phyloP scores from a whole-genome alignment of 2,113 vertebrate species.

The Pogona vitticeps region DNA sequence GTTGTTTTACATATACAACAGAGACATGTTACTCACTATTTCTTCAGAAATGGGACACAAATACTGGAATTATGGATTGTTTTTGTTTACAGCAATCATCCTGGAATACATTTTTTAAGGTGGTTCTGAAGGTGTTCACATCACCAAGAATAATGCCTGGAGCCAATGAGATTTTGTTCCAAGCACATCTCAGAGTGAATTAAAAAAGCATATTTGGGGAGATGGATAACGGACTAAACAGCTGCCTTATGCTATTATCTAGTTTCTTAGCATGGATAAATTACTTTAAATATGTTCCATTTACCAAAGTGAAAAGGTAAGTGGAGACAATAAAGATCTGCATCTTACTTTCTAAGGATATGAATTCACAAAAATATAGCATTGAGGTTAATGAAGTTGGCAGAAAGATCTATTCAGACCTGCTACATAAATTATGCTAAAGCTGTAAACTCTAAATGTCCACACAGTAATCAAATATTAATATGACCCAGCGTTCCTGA shows the following conservation, averaged over 20 bases:
- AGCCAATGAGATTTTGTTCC: conserved; percentile 40
- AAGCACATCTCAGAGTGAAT: not conserved
- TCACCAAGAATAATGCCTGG: conserved; percentile 23
- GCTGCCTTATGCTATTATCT: not conserved
- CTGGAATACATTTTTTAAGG: conserved; percentile 16
- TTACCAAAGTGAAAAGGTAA: conserved; percentile 30
- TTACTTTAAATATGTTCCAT: conserved; percentile 19
- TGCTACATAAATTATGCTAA: not conserved
- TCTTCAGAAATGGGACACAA: not conserved
- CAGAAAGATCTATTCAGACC: conserved; percentile 30
- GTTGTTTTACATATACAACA: conserved; percentile 5
- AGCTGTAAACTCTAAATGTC: not conserved
- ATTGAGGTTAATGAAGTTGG: not conserved
- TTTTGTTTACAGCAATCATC: not conserved
- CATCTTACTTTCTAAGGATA: conserved; percentile 10
- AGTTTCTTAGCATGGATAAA: conserved; percentile 12
- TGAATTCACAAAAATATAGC: conserved; percentile 21
- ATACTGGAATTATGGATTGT: not conserved
- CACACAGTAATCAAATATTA: conserved; percentile 27
- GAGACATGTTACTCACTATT: conserved; percentile 12
- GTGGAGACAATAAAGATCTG: not conserved
- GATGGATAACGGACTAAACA: not conserved
- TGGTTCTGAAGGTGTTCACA: not conserved
- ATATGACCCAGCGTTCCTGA: not conserved
- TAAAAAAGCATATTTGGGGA: conserved; percentile 22